These are phyloP conservation scores for Lasius platythorax DNA, from an alignment of 2,888 invertebrate species.

Conservation along the genomic window DNA sequence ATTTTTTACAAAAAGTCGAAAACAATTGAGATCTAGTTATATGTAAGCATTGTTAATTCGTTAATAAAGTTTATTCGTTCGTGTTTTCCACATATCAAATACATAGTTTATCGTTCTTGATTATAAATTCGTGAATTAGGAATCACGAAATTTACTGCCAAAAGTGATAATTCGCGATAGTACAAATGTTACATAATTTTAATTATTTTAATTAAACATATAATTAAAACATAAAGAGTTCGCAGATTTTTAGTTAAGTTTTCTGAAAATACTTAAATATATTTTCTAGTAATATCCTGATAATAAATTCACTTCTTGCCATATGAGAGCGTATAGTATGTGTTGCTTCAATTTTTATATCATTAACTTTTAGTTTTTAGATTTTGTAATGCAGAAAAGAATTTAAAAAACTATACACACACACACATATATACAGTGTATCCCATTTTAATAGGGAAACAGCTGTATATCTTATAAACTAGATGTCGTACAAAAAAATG, in stretches of 20 bases:
- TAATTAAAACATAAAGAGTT: neutral
- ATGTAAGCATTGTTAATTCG: conserved; percentile 36
- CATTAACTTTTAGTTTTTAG: neutral
- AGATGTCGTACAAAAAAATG: no score
- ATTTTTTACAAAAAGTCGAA: conserved; percentile 36
- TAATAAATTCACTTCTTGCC: neutral
- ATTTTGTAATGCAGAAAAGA: neutral
- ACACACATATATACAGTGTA: neutral
- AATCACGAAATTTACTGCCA: neutral
- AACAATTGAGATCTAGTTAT: conserved; percentile 17
- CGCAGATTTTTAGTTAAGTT: neutral
- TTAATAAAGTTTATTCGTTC: conserved; percentile 47
- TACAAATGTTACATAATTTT: neutral
- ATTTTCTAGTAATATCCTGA: neutral
- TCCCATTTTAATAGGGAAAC: no score
- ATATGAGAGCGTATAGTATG: neutral
- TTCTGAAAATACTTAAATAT: conserved; percentile 2
- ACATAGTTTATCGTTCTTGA: conserved; percentile 1
- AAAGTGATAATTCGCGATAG: neutral
- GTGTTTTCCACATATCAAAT: neutral
- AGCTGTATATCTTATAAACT: no score
- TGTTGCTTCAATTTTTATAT: neutral
- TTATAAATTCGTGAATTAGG: neutral
- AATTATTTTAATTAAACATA: neutral
- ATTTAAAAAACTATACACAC: neutral